Evolutionary conservation across 2,113 vertebrate species (phyloP).

Genomic region (Rhipidura dahli): DNA sequence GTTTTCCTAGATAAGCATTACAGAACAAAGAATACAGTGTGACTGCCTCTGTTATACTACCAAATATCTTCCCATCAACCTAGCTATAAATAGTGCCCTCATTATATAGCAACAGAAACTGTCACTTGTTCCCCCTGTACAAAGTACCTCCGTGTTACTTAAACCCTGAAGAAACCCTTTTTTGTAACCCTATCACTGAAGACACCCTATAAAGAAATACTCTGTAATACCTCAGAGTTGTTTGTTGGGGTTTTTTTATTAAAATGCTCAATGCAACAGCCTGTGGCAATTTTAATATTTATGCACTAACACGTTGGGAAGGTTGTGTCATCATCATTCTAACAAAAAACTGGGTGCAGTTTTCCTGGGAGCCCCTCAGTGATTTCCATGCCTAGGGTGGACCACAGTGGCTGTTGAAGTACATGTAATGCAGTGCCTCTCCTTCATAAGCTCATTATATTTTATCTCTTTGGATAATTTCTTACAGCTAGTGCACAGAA

Average conservation of each 20-base stretch:
- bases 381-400: not conserved
- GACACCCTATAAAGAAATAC: not conserved
- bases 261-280: not conserved
- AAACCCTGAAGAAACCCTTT: not conserved
- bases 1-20: not conserved
- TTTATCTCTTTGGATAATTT: slow-evolving; percentile 2
- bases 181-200: not conserved
- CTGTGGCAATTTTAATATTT: not conserved
- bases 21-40: not conserved
- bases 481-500: not conserved
- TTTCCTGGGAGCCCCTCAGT: not conserved
- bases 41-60: not conserved
- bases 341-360: not conserved
- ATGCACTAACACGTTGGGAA: not conserved
- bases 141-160: not conserved
- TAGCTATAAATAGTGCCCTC: not conserved
- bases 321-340: not conserved
- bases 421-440: not conserved
- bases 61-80: not conserved
- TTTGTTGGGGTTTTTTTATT: not conserved
- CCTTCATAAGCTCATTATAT: not conserved
- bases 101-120: not conserved
- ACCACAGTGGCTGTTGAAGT: not conserved
- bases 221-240: not conserved
- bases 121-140: not conserved